A percentile compares a stretch with the other conserved stretches of the same genome.
These are phyloP conservation scores for Crypturellus tataupa DNA, from an alignment of 2,797 vertebrate genomes.

Conservation along the genomic window DNA sequence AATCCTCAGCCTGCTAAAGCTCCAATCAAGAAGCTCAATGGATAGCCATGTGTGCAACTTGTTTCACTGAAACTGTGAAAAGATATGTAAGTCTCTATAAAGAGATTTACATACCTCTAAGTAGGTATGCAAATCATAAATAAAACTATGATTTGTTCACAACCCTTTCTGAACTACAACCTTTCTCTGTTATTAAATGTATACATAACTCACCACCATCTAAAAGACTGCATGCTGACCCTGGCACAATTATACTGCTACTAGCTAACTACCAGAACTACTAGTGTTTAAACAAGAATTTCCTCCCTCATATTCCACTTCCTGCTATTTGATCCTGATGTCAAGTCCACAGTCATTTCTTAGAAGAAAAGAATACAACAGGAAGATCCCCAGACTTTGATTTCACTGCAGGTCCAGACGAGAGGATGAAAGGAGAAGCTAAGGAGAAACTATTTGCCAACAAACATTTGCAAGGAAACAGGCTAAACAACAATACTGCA, in stretches of 20 bases:
- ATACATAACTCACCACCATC: background rate
- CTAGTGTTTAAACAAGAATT: background rate
- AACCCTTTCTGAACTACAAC: background rate
- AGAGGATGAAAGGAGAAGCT: background rate
- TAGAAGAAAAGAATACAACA: background rate
- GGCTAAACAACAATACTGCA: background rate
- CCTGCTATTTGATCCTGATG: background rate
- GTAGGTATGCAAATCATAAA: no score
- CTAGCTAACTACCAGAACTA: background rate
- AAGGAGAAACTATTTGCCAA: background rate
- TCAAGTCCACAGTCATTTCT: background rate
- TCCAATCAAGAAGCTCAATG: background rate
- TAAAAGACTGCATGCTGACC: background rate
- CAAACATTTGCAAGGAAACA: background rate
- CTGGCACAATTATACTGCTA: background rate
- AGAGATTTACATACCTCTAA: no score
- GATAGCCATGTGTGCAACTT: background rate
- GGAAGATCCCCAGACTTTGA: background rate
- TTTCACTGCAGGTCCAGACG: background rate
- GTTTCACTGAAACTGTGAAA: background rate
- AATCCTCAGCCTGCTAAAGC: background rate
- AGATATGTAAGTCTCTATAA: background rate
- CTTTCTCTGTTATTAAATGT: background rate
- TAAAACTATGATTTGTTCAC: background rate
- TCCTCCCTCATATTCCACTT: background rate